Evolutionary conservation across 2,113 vertebrate genomes (phyloP).

Genomic region (Setophaga coronata): DNA sequence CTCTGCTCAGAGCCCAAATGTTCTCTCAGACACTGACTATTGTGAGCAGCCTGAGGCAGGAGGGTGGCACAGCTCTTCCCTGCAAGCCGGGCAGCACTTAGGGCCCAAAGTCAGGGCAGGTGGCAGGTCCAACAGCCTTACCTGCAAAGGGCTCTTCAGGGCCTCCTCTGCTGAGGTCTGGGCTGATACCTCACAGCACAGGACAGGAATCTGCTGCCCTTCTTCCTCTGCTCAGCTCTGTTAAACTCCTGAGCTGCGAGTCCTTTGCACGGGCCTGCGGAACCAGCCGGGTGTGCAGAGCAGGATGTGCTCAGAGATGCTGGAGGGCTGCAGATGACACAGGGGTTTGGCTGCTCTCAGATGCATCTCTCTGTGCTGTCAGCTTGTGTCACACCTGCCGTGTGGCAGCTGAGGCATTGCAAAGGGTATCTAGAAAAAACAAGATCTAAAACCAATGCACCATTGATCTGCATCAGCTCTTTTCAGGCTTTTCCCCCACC

Average conservation of each 20-base stretch:
- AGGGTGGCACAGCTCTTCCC: background rate
- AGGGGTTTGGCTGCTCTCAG: background rate
- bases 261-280: background rate
- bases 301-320: background rate
- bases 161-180: background rate
- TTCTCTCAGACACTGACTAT: background rate
- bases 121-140: background rate
- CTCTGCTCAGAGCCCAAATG: background rate
- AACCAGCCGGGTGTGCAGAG: fast-evolving
- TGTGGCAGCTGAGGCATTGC: background rate
- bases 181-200: background rate
- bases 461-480: fast-evolving
- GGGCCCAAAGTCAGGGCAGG: background rate
- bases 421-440: background rate
- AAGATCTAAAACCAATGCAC: fast-evolving
- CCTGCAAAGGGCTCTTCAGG: background rate
- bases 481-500: background rate
- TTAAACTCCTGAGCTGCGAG: fast-evolving
- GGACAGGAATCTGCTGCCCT: background rate
- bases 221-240: background rate
- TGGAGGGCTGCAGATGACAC: fast-evolving
- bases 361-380: background rate
- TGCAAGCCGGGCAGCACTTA: fast-evolving
- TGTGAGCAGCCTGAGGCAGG: fast-evolving
- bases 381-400: background rate